These are phyloP conservation scores for Momotus momota DNA, from an alignment of 2,797 vertebrate genomes.

Conservation along the genomic window DNA sequence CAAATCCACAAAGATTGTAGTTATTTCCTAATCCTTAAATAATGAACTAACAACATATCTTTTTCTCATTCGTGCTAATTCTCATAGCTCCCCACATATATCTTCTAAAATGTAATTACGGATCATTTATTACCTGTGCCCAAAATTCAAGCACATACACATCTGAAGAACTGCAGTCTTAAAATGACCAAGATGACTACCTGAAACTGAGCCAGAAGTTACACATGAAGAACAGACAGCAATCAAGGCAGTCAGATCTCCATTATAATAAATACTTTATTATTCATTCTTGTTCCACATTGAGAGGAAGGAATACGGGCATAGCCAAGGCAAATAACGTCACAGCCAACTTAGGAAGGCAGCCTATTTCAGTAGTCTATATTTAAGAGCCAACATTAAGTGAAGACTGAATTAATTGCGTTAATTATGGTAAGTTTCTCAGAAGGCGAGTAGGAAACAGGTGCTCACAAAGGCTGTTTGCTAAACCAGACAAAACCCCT, in stretches of 20 bases:
- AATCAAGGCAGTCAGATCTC: background rate
- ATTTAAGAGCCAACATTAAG: background rate
- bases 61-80: background rate
- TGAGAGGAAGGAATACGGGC: background rate
- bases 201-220: background rate
- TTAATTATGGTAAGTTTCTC: background rate
- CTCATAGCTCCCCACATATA: accelerated
- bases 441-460: background rate
- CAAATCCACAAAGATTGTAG: background rate
- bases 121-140: background rate
- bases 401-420: background rate
- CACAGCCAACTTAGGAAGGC: background rate
- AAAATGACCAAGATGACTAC: background rate
- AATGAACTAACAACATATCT: background rate
- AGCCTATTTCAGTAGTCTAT: background rate
- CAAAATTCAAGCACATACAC: background rate
- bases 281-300: background rate
- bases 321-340: background rate
- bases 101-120: background rate
- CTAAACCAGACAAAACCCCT: background rate
- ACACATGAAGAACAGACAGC: background rate
- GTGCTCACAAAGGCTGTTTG: background rate
- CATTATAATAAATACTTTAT: background rate
- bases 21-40: background rate
- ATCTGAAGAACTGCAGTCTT: background rate